Percentiles rank a stretch among this genome's conserved stretches.
phyloP scores from a whole-genome alignment of 2,113 vertebrate species.

The Glaucidium brasilianum region DNA sequence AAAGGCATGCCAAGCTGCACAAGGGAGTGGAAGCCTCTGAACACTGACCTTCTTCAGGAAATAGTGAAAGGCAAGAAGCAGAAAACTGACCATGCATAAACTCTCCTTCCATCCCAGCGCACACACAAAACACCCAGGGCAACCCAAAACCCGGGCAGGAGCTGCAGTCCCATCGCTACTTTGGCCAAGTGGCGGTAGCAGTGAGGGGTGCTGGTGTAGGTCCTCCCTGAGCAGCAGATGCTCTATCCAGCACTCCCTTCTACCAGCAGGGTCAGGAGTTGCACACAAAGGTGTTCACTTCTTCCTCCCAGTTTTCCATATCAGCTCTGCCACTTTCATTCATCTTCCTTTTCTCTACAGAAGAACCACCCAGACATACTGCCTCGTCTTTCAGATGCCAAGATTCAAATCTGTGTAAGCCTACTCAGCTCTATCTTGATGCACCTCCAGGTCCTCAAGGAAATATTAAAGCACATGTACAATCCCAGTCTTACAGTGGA shows the following conservation, averaged over 20 bases:
- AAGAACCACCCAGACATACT: background rate
- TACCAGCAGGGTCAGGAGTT: background rate
- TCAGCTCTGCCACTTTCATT: background rate
- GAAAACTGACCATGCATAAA: background rate
- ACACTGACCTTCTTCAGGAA: background rate
- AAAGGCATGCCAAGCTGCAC: background rate
- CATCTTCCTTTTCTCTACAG: background rate
- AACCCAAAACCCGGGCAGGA: background rate
- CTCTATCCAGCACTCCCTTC: background rate
- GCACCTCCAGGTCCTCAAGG: background rate
- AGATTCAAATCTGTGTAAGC: background rate
- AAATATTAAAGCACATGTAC: background rate
- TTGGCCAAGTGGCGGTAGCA: background rate
- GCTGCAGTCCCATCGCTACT: fast-evolving
- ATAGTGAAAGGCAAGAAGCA: background rate
- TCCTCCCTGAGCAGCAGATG: background rate
- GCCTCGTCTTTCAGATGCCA: background rate
- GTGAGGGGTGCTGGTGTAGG: background rate
- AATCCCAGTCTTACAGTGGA: background rate
- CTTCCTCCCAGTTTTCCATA: background rate
- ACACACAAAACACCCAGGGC: background rate
- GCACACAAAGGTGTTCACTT: background rate
- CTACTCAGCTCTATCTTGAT: background rate
- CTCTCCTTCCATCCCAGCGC: background rate
- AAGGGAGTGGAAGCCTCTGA: background rate